Evolutionary conservation across 2,888 invertebrate species (phyloP).

Genomic region (Ornithoptera priamus): DNA sequence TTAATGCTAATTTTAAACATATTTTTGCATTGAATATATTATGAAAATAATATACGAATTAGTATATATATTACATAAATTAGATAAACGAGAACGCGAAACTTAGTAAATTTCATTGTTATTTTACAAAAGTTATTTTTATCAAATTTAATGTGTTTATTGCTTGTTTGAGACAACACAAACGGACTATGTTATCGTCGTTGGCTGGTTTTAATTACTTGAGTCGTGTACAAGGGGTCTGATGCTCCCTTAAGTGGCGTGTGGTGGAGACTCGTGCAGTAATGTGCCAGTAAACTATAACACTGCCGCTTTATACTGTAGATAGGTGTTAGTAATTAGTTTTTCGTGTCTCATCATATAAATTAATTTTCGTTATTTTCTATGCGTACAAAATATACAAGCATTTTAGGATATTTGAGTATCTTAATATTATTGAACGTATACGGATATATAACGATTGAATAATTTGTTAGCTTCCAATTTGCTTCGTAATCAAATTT

Average conservation of each 20-base stretch:
- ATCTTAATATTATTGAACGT: no score
- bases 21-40: no score
- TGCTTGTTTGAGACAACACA: slow-evolving; percentile 11
- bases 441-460: no score
- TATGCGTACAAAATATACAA: no score
- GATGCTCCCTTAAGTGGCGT: slow-evolving; percentile 67
- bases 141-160: no score
- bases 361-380: slow-evolving; percentile 25
- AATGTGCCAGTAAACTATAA: slow-evolving; percentile 70
- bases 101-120: no score
- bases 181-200: slow-evolving; percentile 55
- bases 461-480: not conserved
- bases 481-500: slow-evolving; percentile 12
- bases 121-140: not conserved
- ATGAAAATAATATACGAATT: no score
- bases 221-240: slow-evolving; percentile 69
- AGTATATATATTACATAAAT: no score
- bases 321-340: slow-evolving; percentile 34
- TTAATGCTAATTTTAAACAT: no score
- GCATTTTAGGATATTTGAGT: no score
- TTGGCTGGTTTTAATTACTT: slow-evolving; percentile 76
- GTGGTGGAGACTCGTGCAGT: slow-evolving; percentile 48
- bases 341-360: slow-evolving; percentile 44
- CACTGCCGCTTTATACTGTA: slow-evolving; percentile 43
- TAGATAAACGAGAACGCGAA: no score